Base-by-base conservation (phyloP, 1,140 invertebrate species). In the Pararge aegeria region DNA sequence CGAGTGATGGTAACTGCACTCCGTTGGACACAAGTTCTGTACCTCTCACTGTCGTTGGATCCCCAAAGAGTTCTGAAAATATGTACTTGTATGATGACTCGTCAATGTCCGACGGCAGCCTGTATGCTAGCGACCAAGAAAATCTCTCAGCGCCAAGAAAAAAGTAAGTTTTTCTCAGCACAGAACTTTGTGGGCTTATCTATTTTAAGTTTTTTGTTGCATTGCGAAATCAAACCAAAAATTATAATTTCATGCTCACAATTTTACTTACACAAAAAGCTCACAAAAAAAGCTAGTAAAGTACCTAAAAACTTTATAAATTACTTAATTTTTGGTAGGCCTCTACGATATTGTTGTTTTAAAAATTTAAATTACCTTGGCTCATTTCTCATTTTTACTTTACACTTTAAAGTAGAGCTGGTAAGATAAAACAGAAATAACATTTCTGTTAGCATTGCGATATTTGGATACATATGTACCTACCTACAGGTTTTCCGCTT, bases 51-150 rank as follows among this genome's bases (percentile, higher is more conserved):
- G 51, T 74, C 29, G 68, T 64, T 18, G 70, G 66, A 4, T 90
- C 87, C 0, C 83, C 83, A 1, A 79, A 82, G 53, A 75, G 79
- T 51, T 87, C 83, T 0, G 85, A 88, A 19, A 42, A 42, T 9
- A 67, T 85, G 56, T 88, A 87, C 38, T 57, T 89, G 2, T 90
- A 87, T 54, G 87, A 90, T 56, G 87, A 90, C 42, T 90, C 85
- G 0, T 90, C 87, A 0, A 81, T 85, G 78, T 89, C 87, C 40
- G 87, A 90, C 56, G 80, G 86, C 29, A 90, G 87, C 38, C 62
- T 90, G 6, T 90, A 90, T 51, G 86, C 84, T 0, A 90, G 87
- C 66, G 87, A 90, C 54, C 82, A 89, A 53, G 87, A 90, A 68
- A 90, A 90, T 60, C 78, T 71, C n/a, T 87, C 84, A 0, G 75